phyloP scores from a whole-genome alignment of 1,140 invertebrate species.

The Oscheius sp. region DNA sequence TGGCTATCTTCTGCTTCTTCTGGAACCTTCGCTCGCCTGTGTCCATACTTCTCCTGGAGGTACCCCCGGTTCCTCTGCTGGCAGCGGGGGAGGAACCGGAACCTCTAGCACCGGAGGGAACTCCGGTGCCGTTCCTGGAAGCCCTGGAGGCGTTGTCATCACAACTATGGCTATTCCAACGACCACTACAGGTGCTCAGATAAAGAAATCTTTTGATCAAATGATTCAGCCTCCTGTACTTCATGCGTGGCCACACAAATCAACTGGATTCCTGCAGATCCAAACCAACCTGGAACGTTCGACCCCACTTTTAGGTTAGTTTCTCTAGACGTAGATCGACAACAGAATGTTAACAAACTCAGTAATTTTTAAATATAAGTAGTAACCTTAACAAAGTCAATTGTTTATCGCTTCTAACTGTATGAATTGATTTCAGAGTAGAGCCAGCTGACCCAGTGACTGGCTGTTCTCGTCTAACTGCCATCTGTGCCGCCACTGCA shows the following conservation, averaged over 20 bases:
- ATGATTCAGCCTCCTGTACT: not conserved
- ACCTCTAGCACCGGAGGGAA: not conserved
- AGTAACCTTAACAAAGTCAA: not conserved
- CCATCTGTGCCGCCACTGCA: slow-evolving; percentile 3
- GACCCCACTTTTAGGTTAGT: no score
- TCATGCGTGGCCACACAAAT: no score
- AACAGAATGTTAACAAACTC: not conserved
- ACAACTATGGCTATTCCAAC: not conserved
- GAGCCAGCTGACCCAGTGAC: not conserved
- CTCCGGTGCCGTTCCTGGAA: not conserved
- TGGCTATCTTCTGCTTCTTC: no score
- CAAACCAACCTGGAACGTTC: no score
- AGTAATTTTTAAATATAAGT: not conserved
- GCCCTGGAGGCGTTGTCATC: not conserved
- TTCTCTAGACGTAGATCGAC: not conserved
- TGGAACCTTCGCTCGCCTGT: not conserved
- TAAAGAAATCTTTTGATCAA: not conserved
- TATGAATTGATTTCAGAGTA: not conserved
- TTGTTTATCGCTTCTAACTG: no score
- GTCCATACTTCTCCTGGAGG: not conserved
- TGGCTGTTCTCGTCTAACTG: slow-evolving; percentile 15
- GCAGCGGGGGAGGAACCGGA: not conserved
- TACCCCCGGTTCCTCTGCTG: not conserved
- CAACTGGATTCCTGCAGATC: no score
- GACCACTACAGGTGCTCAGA: not conserved